Evolutionary conservation across 2,113 vertebrate species (phyloP).

Genomic region (Gavia stellata): DNA sequence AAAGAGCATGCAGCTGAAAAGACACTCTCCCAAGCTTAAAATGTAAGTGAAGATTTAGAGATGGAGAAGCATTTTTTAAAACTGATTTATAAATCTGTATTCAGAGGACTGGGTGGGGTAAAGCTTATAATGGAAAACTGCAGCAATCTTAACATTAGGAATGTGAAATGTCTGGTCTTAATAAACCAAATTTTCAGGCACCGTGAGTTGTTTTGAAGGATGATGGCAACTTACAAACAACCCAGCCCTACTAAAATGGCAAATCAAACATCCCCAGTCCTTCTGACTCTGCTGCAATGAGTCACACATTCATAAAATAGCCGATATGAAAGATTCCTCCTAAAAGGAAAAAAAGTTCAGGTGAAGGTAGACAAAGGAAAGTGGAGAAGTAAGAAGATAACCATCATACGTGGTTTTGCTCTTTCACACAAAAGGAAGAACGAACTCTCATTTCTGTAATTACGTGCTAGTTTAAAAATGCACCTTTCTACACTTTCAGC

Average conservation of each 20-base stretch:
- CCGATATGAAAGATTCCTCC: neutral
- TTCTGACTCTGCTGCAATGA: neutral
- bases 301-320: neutral
- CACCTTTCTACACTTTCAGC: neutral
- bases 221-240: slow-evolving; percentile 2
- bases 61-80: neutral
- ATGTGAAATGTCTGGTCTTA: slow-evolving; percentile 58
- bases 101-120: slow-evolving; percentile 48
- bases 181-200: slow-evolving; percentile 44
- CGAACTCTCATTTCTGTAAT: neutral
- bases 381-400: neutral
- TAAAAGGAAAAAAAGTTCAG: neutral
- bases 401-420: neutral
- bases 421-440: neutral
- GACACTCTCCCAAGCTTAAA: neutral
- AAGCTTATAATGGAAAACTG: slow-evolving; percentile 53
- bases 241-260: neutral
- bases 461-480: neutral
- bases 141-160: slow-evolving; percentile 48
- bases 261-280: neutral
- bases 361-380: neutral
- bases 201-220: neutral
- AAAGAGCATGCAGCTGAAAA: neutral
- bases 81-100: slow-evolving; percentile 29
- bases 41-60: neutral